These are phyloP conservation scores for Leiothrix lutea DNA, from an alignment of 2,113 vertebrate genomes.

Conservation along the genomic window DNA sequence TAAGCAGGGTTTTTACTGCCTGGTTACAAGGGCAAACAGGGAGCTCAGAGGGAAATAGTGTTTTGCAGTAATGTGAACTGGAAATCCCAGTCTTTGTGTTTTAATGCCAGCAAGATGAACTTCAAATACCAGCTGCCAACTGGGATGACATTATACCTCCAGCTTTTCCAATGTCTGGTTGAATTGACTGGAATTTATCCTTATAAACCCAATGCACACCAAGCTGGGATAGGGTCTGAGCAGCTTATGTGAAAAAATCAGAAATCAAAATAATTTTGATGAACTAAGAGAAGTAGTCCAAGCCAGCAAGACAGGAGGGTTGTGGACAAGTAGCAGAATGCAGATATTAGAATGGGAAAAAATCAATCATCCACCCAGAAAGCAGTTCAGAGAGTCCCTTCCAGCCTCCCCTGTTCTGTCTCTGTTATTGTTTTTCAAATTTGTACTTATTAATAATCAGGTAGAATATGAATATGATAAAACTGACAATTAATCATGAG, in stretches of 20 bases:
- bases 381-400: neutral
- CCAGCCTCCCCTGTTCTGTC: neutral
- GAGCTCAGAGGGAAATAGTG: neutral
- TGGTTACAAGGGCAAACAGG: neutral
- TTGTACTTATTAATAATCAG: neutral
- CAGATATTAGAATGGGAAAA: neutral
- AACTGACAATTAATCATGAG: neutral
- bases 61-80: neutral
- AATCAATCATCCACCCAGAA: neutral
- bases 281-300: neutral
- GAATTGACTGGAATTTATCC: fast-evolving
- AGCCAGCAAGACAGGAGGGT: neutral
- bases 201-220: neutral
- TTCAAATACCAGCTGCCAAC: neutral
- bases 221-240: fast-evolving
- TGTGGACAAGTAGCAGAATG: neutral
- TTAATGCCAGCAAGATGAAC: neutral
- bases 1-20: neutral
- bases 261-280: neutral
- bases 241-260: neutral
- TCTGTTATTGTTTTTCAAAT: neutral
- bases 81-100: neutral
- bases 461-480: neutral
- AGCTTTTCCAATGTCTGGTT: neutral
- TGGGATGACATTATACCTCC: neutral